Conservation (phyloP, 2,797 vertebrate genomes). For the Buceros bicornis region DNA sequence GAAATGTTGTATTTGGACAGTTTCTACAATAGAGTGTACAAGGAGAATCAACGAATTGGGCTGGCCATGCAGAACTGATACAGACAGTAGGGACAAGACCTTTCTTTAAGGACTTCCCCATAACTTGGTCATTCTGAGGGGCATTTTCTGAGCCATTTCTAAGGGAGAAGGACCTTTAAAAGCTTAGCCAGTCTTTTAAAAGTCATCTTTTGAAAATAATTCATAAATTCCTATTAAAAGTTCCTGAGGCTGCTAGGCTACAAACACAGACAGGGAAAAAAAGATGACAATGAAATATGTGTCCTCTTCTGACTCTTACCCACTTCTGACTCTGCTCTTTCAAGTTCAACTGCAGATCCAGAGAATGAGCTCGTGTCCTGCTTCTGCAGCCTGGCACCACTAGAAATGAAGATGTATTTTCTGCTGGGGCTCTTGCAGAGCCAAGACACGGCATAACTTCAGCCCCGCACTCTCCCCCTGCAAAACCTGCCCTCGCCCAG, state of each 20-base stretch:
- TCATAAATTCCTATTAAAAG: conserved; percentile 14
- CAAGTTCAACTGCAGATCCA: conserved; percentile 27
- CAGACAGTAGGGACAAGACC: neutral
- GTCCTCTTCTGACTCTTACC: neutral
- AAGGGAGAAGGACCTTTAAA: neutral
- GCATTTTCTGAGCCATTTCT: neutral
- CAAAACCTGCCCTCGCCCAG: neutral
- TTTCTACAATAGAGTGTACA: neutral
- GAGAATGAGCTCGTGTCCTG: conserved; percentile 20
- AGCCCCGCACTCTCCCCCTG: neutral
- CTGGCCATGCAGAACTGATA: neutral
- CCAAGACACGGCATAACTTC: neutral
- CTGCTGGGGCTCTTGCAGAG: neutral
- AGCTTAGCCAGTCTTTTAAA: neutral
- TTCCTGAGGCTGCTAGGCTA: neutral
- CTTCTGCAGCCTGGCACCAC: neutral
- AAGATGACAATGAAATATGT: neutral
- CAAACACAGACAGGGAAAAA: neutral
- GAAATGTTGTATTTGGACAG: neutral
- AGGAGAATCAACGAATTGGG: neutral
- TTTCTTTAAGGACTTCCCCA: neutral
- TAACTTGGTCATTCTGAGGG: neutral
- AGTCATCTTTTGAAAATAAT: neutral
- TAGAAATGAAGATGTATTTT: no score
- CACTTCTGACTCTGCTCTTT: conserved; percentile 5